Conservation (phyloP, 1,140 invertebrate genomes). For the Aphis craccivora region DNA sequence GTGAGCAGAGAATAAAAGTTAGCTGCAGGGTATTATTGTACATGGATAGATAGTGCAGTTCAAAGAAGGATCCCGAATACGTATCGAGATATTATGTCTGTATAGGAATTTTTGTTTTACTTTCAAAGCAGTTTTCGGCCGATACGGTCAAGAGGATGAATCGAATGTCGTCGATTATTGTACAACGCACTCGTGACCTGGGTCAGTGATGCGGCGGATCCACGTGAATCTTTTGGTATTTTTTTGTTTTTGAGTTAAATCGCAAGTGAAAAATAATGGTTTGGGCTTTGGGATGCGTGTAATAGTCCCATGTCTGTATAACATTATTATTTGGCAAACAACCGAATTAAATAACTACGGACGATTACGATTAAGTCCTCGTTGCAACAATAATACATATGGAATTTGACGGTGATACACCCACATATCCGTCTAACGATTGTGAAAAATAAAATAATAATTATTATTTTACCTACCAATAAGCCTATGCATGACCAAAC, state of each 20-base stretch:
- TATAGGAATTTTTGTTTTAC: background rate
- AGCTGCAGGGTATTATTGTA: background rate
- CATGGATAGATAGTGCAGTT: background rate
- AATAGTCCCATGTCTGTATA: background rate
- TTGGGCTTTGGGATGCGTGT: background rate
- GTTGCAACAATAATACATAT: background rate
- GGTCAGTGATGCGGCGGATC: background rate
- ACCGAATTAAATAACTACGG: background rate
- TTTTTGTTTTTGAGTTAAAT: background rate
- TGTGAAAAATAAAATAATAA: constrained; percentile 2
- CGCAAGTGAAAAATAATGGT: background rate
- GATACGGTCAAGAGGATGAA: background rate
- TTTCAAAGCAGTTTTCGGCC: background rate
- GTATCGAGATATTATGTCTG: background rate
- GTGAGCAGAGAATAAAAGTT: background rate
- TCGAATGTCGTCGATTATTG: background rate
- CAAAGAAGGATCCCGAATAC: background rate
- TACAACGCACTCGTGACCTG: background rate
- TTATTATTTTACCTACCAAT: background rate
- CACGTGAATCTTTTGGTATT: background rate
- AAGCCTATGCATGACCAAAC: background rate
- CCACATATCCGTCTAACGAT: background rate
- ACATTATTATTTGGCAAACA: background rate
- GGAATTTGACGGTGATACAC: background rate
- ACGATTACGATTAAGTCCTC: background rate